Evolutionary conservation across 2,797 vertebrate species (phyloP).

Genomic region (Setipinna tenuifilis): DNA sequence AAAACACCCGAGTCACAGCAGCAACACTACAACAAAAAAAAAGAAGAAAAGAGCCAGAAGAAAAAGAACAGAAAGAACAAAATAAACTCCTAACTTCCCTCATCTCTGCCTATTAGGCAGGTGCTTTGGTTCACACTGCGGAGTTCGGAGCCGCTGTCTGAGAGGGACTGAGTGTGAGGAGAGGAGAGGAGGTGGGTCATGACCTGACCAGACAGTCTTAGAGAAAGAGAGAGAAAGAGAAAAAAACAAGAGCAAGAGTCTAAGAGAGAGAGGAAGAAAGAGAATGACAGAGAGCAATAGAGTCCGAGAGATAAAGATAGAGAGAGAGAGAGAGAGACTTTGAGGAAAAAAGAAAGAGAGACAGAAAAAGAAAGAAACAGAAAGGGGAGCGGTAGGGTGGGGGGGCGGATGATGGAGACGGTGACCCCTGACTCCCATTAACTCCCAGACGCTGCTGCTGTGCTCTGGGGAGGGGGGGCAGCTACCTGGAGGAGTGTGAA

Average conservation of each 20-base stretch:
- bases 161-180: not conserved
- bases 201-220: not conserved
- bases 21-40: not conserved
- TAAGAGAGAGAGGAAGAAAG: not conserved
- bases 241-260: not conserved
- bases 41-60: not conserved
- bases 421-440: constrained; percentile 16
- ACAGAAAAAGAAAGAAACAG: too few relatives aligned
- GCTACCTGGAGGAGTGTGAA: not conserved
- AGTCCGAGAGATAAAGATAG: too few relatives aligned
- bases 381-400: too few relatives aligned
- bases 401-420: not conserved
- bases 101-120: not conserved
- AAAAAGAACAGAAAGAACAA: not conserved
- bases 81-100: not conserved
- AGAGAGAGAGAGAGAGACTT: too few relatives aligned
- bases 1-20: not conserved
- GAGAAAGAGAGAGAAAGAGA: not conserved
- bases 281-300: not conserved
- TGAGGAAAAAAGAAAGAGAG: too few relatives aligned
- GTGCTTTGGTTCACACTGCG: not conserved
- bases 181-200: not conserved
- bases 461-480: not conserved
- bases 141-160: not conserved
- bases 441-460: not conserved